Evolutionary conservation across 2,797 vertebrate species (phyloP), one percentile per base, ranked within the genome.

Genomic region (Rhinella marina): DNA sequence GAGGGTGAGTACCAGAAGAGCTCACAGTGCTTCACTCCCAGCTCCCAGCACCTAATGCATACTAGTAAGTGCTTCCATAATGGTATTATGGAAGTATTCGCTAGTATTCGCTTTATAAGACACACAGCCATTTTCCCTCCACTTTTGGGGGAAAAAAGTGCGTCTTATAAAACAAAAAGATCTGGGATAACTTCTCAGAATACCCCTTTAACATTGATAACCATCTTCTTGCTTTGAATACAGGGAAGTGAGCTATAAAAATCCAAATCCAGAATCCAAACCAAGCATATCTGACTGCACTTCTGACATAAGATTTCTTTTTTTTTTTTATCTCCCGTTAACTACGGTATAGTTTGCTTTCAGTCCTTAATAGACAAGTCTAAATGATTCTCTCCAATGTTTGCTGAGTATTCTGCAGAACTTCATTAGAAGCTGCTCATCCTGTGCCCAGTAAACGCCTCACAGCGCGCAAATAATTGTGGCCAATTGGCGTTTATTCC

Each of bases 401-500:
- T 59, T 84, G 21, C 54, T 5, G 56, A 84, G 29, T 59, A n/a
- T 73, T 9, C 70, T 76, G 21, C 56, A 27, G 48, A 84, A 76
- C 70, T 76, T 72, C 56, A 84, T 62, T 76, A 61, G 32, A 75
- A 62, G 76, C 29, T 32, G 70, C 72, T 84, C 70, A 84, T 21
- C 32, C 23, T 76, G 4, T 50, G 59, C 41, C 16, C 52, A 62
- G 83, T 76, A 76, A 77, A 62, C 41, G 52, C 32, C 4, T 48
- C 72, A 19, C 72, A 75, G 68, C 70, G 64, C 52, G 72, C 57
- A n/a, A 62, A 85, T 77, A 73, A 59, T 76, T 62, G 72, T 61
- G 56, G 72, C 32, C 59, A 85, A 73, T 32, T 85, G 83, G 72
- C 57, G 41, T 85, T 62, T 76, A 85, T 77, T 76, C 72, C 72